These are phyloP conservation scores for Theocolax elegans DNA, from an alignment of 1,140 invertebrate species.

Conservation along the genomic window DNA sequence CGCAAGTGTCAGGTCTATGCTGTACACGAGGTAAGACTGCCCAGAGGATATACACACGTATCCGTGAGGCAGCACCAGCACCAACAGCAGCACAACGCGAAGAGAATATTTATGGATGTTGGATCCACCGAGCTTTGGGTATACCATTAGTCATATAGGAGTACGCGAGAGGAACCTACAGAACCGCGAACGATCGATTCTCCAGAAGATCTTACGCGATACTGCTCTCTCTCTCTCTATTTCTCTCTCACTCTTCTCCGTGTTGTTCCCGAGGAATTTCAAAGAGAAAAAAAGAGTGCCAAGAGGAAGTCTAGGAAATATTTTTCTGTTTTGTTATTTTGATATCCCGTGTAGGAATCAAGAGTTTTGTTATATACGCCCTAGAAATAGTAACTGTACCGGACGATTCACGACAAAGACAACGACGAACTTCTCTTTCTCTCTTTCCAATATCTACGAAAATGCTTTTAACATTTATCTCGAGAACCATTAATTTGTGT, in stretches of 20 bases:
- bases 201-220: slow-evolving; percentile 45
- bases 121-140: slow-evolving; percentile 24
- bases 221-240: too few species aligned
- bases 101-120: slow-evolving; percentile 41
- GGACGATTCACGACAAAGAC: too few species aligned
- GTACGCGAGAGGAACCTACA: slow-evolving; percentile 2
- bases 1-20: slow-evolving; percentile 50
- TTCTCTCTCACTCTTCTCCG: too few species aligned
- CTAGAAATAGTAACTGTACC: not conserved
- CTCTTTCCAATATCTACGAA: slow-evolving; percentile 53
- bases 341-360: slow-evolving; percentile 10
- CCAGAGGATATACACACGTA: slow-evolving; percentile 13
- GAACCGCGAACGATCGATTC: slow-evolving; percentile 43
- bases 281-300: not conserved
- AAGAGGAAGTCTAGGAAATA: not conserved
- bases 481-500: slow-evolving; percentile 49
- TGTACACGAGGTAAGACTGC: slow-evolving; percentile 44
- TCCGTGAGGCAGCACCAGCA: not conserved
- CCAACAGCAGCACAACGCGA: slow-evolving; percentile 34
- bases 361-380: not conserved
- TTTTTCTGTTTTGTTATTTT: not conserved
- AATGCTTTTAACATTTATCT: slow-evolving; percentile 58
- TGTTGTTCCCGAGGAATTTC: slow-evolving; percentile 40
- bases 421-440: too few species aligned
- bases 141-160: slow-evolving; percentile 3